Evolutionary conservation across 92 coral and sea anemone species (phyloP).

Genomic region (Phymanthus crucifer): DNA sequence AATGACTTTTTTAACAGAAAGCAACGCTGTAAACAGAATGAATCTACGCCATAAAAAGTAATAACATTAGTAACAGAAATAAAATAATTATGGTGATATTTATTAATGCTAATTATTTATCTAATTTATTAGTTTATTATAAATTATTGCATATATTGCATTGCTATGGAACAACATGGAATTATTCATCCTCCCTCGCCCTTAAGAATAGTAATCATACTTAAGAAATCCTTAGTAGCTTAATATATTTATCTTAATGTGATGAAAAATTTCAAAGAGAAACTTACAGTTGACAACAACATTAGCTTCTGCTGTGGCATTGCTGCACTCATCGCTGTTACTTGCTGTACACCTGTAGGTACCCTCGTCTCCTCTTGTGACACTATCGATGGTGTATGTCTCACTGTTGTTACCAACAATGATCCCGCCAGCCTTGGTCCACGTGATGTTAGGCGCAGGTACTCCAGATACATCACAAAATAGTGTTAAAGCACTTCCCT

Average conservation of each 20-base stretch:
- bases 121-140: too few relatives aligned
- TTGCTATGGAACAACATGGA: too few relatives aligned
- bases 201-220: too few relatives aligned
- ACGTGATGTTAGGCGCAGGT: conserved; percentile 38
- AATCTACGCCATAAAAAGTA: too few relatives aligned
- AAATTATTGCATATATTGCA: too few relatives aligned
- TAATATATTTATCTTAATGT: background rate
- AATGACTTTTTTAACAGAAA: too few relatives aligned
- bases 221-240: too few relatives aligned
- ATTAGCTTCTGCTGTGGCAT: background rate
- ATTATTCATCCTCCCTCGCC: too few relatives aligned
- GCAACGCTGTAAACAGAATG: too few relatives aligned
- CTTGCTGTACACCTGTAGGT: conserved; percentile 31
- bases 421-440: conserved; percentile 29
- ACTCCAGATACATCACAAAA: conserved; percentile 41
- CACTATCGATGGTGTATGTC: background rate
- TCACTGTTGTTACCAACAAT: background rate
- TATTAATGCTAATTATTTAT: too few relatives aligned
- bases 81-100: too few relatives aligned
- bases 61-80: too few relatives aligned
- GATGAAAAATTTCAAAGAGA: background rate
- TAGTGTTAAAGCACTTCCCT: conserved; percentile 27
- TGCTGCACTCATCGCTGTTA: conserved; percentile 33
- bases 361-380: conserved; percentile 19
- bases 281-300: conserved; percentile 29